Conservation (phyloP, 2,888 invertebrate species). For the Amblyjoppa fuscipennis region DNA sequence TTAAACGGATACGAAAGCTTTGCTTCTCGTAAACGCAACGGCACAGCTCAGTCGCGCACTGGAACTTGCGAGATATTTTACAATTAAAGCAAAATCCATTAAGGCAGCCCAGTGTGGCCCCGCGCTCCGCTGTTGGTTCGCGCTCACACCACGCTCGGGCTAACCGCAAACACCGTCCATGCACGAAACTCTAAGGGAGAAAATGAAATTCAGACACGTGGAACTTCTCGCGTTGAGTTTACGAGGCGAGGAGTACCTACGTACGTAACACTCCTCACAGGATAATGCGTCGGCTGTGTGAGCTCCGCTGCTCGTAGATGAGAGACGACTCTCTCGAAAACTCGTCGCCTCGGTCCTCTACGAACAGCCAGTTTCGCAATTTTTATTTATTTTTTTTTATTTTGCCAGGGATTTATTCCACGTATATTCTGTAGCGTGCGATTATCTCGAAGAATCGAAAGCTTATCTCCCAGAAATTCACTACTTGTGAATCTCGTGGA, state of each 20-base stretch:
- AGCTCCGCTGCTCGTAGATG: constrained; percentile 16
- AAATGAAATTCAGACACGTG: constrained; percentile 73
- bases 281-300: constrained; percentile 51
- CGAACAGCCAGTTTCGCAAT: constrained; percentile 33
- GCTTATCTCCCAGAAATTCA: not conserved
- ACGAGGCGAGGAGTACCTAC: constrained; percentile 62
- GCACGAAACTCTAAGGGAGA: constrained; percentile 69
- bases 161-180: constrained; percentile 73
- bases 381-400: constrained; percentile 11
- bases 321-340: constrained; percentile 25
- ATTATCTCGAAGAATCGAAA: constrained; percentile 18
- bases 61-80: constrained; percentile 82
- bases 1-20: constrained; percentile 69
- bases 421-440: not conserved
- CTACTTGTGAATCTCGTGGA: not conserved
- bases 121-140: constrained; percentile 35
- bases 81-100: constrained; percentile 84
- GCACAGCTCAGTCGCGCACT: constrained; percentile 59
- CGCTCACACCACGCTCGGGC: constrained; percentile 62
- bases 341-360: constrained; percentile 17
- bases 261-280: constrained; percentile 49
- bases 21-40: constrained; percentile 70
- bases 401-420: constrained; percentile 3
- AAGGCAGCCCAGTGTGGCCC: constrained; percentile 73
- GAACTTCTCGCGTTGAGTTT: constrained; percentile 72